phyloP scores from a whole-genome alignment of 2,797 vertebrate species.

The Rhinoraja longicauda region DNA sequence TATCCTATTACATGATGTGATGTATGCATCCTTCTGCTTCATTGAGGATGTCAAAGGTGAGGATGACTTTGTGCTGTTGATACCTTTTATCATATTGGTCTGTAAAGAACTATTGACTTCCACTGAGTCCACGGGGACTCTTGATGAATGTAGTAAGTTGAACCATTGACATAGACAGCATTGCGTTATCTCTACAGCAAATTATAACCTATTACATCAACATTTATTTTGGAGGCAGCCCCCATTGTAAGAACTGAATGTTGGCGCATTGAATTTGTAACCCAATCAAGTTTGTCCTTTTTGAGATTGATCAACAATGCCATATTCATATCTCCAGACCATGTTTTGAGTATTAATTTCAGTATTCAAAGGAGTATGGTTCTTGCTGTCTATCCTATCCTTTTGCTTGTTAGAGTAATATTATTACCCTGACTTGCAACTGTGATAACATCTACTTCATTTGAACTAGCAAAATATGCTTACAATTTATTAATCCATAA shows the following conservation, averaged over 20 bases:
- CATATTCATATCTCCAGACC: background rate
- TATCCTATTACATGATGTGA: background rate
- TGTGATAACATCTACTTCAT: background rate
- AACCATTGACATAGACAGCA: background rate
- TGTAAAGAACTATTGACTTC: background rate
- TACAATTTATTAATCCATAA: background rate
- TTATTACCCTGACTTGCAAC: background rate
- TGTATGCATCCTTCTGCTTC: background rate
- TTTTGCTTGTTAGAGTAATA: background rate
- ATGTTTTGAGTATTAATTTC: background rate
- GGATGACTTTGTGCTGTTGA: background rate
- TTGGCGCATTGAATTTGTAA: background rate
- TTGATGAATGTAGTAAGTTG: background rate
- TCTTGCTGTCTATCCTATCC: background rate
- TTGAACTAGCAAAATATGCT: background rate
- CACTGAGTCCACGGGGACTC: background rate
- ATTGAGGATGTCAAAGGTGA: background rate
- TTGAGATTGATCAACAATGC: background rate
- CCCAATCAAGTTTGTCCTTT: background rate
- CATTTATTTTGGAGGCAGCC: background rate
- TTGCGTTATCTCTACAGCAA: background rate
- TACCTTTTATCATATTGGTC: background rate
- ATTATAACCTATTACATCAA: background rate
- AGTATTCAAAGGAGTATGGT: background rate
- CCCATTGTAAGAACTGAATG: background rate